Base-by-base conservation (phyloP, 2,113 vertebrate species). In the Leptobrachium leishanense region DNA sequence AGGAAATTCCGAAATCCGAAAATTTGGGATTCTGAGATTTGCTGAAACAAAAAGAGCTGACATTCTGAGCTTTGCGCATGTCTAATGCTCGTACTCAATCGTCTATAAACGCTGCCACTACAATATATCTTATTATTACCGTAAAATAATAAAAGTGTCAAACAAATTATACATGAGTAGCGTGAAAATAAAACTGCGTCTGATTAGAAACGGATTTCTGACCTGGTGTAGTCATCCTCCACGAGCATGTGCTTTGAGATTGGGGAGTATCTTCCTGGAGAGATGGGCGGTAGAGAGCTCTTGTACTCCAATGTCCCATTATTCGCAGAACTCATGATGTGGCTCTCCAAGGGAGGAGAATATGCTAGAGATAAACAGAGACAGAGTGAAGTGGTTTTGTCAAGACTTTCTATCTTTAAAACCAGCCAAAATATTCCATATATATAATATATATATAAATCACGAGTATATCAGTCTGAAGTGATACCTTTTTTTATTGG, bases 191-290 rank as follows among this genome's bases (percentile, higher is more conserved):
- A 82, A 42, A 69, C 11, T 3, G 44, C 8, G 8, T 46, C 44
- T 46, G 44, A 46, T 20, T 12, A 79, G 85, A 75, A 40, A 57
- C 75, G 53, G 65, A 82, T 85, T 87, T 95, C 95, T 96, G 93
- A 99, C 97, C 96, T 98, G 94, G 95, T 96, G 89, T 98, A 94
- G 89, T 98, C 96, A 0, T 98, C 96, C 88, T 98, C 95, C 88
- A 95, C 92, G 84, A 95, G 93, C 92, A 98, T 93, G 92, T 98
- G 95, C 93, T 95, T 96, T 85, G 95, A 93, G 87, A 98, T 92
- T 84, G 95, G 96, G 70, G 97, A 98, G 85, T 98, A 98, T 92
- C 95, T 96, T 92, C 94, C 93, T 0, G 97, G 95, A 85, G 96
- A 97, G 85, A 96, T 94, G 46, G 95, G 94, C 3, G 95, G 92